These are phyloP conservation scores for Furnarius figulus DNA, from an alignment of 2,113 vertebrate species.

Conservation along the genomic window DNA sequence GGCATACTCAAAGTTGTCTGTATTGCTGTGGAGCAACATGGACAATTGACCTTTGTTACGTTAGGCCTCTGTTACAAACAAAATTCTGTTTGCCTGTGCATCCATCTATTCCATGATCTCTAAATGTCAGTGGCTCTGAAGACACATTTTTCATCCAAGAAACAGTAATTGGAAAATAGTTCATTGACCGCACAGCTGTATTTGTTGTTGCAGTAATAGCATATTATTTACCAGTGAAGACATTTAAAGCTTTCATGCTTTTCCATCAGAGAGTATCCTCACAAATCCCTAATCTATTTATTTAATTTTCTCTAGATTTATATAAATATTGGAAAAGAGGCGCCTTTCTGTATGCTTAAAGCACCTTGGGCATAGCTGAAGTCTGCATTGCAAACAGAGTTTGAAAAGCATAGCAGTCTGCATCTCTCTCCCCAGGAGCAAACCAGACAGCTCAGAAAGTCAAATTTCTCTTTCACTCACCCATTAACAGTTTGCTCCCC, in stretches of 20 bases:
- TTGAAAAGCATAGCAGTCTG: slow-evolving; percentile 16
- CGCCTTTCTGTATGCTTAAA: slow-evolving; percentile 60
- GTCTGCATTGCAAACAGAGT: slow-evolving; percentile 44
- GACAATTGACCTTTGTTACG: background rate
- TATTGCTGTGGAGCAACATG: background rate
- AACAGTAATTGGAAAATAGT: slow-evolving; percentile 48
- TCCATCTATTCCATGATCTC: slow-evolving; percentile 10
- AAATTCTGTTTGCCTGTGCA: background rate
- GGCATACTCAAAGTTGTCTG: accelerated
- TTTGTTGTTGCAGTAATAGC: slow-evolving; percentile 61
- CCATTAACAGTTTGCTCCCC: slow-evolving; percentile 29
- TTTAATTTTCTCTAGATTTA: slow-evolving; percentile 66
- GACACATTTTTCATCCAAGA: slow-evolving; percentile 17
- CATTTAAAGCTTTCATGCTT: slow-evolving; percentile 58
- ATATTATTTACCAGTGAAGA: slow-evolving; percentile 58
- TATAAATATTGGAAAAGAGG: slow-evolving; percentile 67
- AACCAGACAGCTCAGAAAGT: slow-evolving; percentile 13
- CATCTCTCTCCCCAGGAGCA: slow-evolving; percentile 13
- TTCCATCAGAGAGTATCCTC: slow-evolving; percentile 55
- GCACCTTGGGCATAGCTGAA: slow-evolving; percentile 56
- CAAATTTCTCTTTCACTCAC: slow-evolving; percentile 15
- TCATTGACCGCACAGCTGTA: slow-evolving; percentile 38
- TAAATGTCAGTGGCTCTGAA: slow-evolving; percentile 13
- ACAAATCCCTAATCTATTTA: slow-evolving; percentile 67
- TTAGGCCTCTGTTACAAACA: background rate